A percentile compares a stretch with the other conserved stretches of the same genome.
Conservation (phyloP, 2,888 invertebrate species). For the Nasonia oneida region DNA sequence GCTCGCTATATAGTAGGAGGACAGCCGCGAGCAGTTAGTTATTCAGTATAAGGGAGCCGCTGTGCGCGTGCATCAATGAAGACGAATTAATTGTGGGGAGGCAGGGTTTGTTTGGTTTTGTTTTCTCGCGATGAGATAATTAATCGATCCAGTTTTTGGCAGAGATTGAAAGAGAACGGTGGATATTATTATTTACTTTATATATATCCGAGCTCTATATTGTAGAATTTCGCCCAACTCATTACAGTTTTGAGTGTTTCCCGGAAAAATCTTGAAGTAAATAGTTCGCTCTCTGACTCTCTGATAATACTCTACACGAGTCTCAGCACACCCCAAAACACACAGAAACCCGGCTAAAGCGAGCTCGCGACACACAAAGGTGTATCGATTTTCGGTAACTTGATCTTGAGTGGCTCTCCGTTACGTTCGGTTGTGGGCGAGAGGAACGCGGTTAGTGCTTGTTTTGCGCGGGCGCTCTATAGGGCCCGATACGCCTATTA, state of each 20-base stretch:
- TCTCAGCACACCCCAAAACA: background rate
- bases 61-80: background rate
- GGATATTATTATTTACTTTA: too few relatives aligned
- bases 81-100: constrained; percentile 27
- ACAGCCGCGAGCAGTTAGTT: background rate
- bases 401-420: constrained; percentile 78
- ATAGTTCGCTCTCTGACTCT: background rate
- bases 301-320: background rate
- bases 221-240: too few relatives aligned
- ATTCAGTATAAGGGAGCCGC: background rate
- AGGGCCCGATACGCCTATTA: constrained; percentile 74
- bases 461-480: constrained; percentile 71
- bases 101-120: background rate
- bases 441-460: constrained; percentile 76
- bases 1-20: constrained; percentile 8
- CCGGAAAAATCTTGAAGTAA: background rate
- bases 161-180: too few relatives aligned
- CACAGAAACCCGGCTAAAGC: background rate
- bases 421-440: constrained; percentile 61
- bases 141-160: too few relatives aligned
- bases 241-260: background rate
- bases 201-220: too few relatives aligned
- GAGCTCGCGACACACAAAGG: constrained; percentile 63
- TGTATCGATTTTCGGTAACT: constrained; percentile 78
- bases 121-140: background rate